Evolutionary conservation across 2,113 vertebrate genomes (phyloP).

Genomic region (human): DNA sequence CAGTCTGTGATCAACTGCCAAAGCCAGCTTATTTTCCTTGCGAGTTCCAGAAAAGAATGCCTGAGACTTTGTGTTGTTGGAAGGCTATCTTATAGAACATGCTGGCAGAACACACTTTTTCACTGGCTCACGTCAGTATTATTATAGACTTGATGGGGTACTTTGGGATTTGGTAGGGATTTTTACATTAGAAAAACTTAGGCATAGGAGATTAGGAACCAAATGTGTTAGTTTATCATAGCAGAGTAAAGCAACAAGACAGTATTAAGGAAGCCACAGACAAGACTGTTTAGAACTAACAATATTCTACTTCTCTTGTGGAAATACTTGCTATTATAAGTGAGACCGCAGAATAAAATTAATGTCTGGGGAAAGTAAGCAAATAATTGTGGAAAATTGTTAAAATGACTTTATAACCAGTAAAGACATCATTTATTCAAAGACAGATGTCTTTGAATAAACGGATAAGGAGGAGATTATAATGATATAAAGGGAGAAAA

Average conservation of each 20-base stretch:
- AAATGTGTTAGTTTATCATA: slow-evolving; percentile 36
- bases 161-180: slow-evolving; percentile 20
- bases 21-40: slow-evolving; percentile 62
- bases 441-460: background rate
- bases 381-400: slow-evolving; percentile 50
- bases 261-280: slow-evolving; percentile 20
- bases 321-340: slow-evolving; percentile 9
- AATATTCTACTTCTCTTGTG: background rate
- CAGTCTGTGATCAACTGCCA: slow-evolving; percentile 30
- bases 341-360: slow-evolving; percentile 54
- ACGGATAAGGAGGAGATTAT: background rate
- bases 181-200: slow-evolving; percentile 58
- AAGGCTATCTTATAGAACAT: slow-evolving; percentile 26
- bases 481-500: slow-evolving; percentile 43
- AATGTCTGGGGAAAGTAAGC: slow-evolving; percentile 15
- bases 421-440: background rate
- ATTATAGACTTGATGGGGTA: slow-evolving; percentile 35
- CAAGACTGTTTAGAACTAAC: background rate
- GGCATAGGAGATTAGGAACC: background rate
- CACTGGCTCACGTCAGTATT: background rate
- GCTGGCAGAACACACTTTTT: background rate
- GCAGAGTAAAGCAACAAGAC: background rate
- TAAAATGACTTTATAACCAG: slow-evolving; percentile 50
- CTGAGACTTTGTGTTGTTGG: slow-evolving; percentile 33
- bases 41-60: slow-evolving; percentile 57